phyloP scores from a whole-genome alignment of 2,113 vertebrate species.

The Cryptomyrus ogoouensis region DNA sequence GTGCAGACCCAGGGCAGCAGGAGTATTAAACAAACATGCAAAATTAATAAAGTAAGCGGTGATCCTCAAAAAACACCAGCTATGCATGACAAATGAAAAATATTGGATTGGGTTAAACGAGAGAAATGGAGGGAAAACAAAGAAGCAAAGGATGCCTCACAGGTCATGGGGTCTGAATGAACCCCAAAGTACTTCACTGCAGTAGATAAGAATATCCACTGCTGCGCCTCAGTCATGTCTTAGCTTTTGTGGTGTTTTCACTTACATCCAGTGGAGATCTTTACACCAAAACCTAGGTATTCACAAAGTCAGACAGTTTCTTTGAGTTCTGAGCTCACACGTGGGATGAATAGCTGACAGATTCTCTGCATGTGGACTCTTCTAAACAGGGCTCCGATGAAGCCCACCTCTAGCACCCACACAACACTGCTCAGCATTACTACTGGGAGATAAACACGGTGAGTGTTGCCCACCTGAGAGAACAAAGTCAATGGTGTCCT shows the following conservation, averaged over 20 bases:
- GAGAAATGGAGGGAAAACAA: neutral
- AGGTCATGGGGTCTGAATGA: neutral
- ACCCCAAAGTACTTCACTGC: neutral
- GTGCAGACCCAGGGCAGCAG: neutral
- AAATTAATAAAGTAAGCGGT: neutral
- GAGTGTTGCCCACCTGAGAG: conserved; percentile 47
- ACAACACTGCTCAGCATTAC: neutral
- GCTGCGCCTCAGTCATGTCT: neutral
- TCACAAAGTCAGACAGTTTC: neutral
- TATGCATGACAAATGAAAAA: neutral
- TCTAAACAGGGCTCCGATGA: neutral
- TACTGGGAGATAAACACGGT: neutral
- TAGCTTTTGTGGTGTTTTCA: neutral
- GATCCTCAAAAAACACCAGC: neutral
- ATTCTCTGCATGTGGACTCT: neutral
- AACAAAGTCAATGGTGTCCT: conserved; percentile 38
- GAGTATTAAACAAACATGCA: neutral
- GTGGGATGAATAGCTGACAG: neutral
- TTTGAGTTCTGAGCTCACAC: neutral
- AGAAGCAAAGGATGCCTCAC: neutral
- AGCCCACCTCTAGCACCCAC: neutral
- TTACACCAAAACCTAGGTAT: neutral
- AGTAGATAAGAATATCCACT: neutral
- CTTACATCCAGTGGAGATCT: neutral
- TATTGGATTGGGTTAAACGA: neutral